phyloP scores from a whole-genome alignment of 2,888 invertebrate species.

The Tipula vernalis region DNA sequence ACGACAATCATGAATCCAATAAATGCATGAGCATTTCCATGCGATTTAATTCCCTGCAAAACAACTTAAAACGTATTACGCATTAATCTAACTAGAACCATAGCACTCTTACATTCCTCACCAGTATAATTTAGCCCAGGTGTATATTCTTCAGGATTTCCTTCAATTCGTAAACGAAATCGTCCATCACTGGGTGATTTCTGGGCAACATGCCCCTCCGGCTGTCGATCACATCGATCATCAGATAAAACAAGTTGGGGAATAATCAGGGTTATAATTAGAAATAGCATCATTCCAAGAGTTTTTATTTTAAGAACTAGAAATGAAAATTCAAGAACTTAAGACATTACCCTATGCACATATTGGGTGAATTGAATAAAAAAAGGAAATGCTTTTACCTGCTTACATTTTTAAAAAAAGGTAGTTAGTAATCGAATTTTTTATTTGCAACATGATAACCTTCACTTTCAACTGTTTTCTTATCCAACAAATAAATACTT shows the following conservation, averaged over 20 bases:
- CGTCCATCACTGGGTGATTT: conserved; percentile 50
- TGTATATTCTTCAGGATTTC: conserved; percentile 53
- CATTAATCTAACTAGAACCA: background rate
- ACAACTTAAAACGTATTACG: conserved; percentile 39
- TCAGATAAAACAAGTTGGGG: background rate
- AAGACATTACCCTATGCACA: too few species aligned
- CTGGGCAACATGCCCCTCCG: conserved; percentile 36
- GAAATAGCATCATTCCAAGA: background rate
- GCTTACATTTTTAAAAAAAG: too few species aligned
- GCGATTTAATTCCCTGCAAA: conserved; percentile 48
- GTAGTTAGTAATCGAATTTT: too few species aligned
- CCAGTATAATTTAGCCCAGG: conserved; percentile 62
- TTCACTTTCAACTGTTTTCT: too few species aligned
- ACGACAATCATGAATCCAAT: conserved; percentile 71
- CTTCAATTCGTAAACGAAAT: conserved; percentile 53
- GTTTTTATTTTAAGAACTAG: background rate
- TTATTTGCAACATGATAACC: too few species aligned
- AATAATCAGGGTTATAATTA: background rate
- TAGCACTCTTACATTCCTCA: conserved; percentile 28
- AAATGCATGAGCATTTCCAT: conserved; percentile 52
- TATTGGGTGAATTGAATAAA: too few species aligned
- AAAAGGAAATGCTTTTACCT: too few species aligned
- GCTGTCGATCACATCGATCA: conserved; percentile 36
- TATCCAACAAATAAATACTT: too few species aligned
- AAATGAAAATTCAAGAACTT: background rate